Evolutionary conservation across 2,888 invertebrate species (phyloP), one percentile per base, ranked within the genome.

Genomic region (Petrophora chlorosata): DNA sequence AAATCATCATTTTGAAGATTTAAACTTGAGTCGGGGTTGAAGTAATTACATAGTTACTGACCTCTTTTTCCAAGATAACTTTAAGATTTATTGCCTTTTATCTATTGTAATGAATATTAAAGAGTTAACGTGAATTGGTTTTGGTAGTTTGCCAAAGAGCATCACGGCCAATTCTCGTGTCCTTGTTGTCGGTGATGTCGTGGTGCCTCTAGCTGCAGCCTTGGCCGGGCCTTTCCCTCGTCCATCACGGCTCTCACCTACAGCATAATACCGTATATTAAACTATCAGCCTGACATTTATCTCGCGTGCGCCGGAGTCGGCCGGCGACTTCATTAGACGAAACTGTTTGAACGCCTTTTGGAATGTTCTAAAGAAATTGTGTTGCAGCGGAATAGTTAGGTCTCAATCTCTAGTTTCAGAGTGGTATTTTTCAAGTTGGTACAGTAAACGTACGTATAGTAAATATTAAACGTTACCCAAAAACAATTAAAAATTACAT

Each of bases 211-310:
- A 42, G 64, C 73, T 76, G 74, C 81, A 86, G 67, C 88, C 88
- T 89, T 87, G 87, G 82, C 68, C 58, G 73, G 73, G 73, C 85
- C 89, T 89, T 89, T 90, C 89, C 87, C 88, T 88, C 87, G 86
- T 90, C 83, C 82, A 87, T 89, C 86, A 89, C 78, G 74, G 76
- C 80, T 78, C 82, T 78, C 79, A 77, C 79, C 81, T 79, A 79
- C 74, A 38, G 38, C 75, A 73, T 79, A 77, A 73, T 70, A 76
- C 80, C 76, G 75, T 79, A 74, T 72, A 83, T 86, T 83, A 85
- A 78, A 74, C 75, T 78, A 82, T 85, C 77, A 72, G 78, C 65
- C 73, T 69, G 78, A 80, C 83, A 79, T 79, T 85, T 85, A 85
- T 85, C 80, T 61, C 43, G 45, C 51, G 45, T 39, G 43, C 53